Percentiles rank a stretch among this genome's conserved stretches.
These are phyloP conservation scores for Muscidifurax raptorellus DNA, from an alignment of 1,140 invertebrate species.

Conservation along the genomic window DNA sequence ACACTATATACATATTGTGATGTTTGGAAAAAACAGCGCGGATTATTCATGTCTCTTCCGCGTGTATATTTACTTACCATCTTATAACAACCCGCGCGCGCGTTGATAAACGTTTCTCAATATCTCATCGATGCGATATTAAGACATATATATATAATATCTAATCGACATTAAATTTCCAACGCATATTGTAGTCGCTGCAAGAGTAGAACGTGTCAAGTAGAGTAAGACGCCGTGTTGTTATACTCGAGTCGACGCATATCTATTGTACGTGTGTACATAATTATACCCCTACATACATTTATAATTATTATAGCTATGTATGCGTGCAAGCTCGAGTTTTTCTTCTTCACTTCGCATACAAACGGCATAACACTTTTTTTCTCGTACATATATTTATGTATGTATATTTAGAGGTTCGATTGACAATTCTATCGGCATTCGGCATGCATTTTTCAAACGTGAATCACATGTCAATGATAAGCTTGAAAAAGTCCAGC, in stretches of 20 bases:
- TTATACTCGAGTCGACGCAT: neutral
- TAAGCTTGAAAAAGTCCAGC: neutral
- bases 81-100: too few species aligned
- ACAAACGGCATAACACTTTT: neutral
- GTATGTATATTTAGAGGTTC: too few species aligned
- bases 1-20: neutral
- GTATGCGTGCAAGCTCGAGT: neutral
- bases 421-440: neutral
- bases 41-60: neutral
- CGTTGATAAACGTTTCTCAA: neutral
- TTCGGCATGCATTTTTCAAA: too few species aligned
- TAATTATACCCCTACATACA: too few species aligned
- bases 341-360: neutral
- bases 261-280: too few species aligned
- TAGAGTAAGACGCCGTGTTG: neutral
- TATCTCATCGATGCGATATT: neutral
- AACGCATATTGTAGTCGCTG: neutral
- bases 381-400: neutral
- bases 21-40: neutral
- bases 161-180: neutral
- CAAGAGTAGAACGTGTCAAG: neutral
- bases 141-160: neutral
- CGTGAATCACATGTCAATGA: neutral
- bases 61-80: neutral
- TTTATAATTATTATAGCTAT: neutral